Evolutionary conservation across 2,888 invertebrate species (phyloP), one percentile per base, ranked within the genome.

Genomic region (Hydroisotoma schaefferi): DNA sequence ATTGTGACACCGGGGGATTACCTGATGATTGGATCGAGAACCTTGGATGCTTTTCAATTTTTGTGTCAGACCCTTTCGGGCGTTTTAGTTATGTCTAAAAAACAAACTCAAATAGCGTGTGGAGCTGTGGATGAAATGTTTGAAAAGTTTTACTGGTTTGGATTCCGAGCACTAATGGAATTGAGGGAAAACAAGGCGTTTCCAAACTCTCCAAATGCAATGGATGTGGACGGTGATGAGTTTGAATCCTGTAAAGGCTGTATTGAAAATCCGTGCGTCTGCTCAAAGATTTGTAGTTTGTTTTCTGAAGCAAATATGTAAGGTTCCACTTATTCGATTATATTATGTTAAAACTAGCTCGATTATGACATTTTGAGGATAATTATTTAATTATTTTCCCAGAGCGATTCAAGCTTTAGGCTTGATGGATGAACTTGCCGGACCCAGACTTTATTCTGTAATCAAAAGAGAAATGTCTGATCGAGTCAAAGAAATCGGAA

Each of bases 401-500:
- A 65, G 64, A 51, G 63, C 65, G 0, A 28, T 64, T 15, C 65
- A 65, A 46, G 58, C 55, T 33, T 33, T 71, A 12, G 66, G 65
- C 0, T 46, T 69, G 23, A 67, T 70, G 51, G 93, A 94, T 76
- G 83, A 90, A 71, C 78, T 94, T 33, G 87, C 90, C 2, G 92
- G 92, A 0, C 88, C 90, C 75, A 86, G 90, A 1, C 79, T 94
- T 10, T 92, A 92, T 1, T 83, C 84, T 61, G 82, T 94, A 55
- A 89, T 94, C 64, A 89, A 92, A 75, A 80, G 85, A 71, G 84
- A 88, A 73, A 94, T 95, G 67, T 85, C 88, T 75, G 82, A 83
- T 67, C 87, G 94, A 74, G 88, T 95, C n/a, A 84, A 86, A 73
- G 85, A 86, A 73, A 84, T 86, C 0, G 94, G 94, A 74, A 87